A percentile compares a stretch with the other conserved stretches of the same genome.
phyloP scores from a whole-genome alignment of 2,113 vertebrate genomes.

The Sturnus vulgaris region DNA sequence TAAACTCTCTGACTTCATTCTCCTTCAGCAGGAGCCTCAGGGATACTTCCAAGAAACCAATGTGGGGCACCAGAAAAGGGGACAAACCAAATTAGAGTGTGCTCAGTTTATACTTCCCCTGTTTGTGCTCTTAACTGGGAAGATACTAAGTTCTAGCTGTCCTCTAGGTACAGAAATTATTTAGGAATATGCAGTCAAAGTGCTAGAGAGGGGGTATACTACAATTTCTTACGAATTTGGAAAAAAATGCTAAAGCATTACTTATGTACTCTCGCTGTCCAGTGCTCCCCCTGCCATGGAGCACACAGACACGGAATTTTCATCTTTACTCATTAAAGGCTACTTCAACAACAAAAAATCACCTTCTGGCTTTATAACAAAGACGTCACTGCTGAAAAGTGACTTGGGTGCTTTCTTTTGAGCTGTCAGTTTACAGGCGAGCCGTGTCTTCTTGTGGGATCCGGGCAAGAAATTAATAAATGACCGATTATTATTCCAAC shows the following conservation, averaged over 20 bases:
- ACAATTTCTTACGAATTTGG: not conserved
- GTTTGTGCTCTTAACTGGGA: not conserved
- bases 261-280: not conserved
- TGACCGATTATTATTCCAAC: not conserved
- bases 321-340: not conserved
- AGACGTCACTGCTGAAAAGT: not conserved
- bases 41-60: not conserved
- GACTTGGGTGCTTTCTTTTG: not conserved
- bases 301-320: not conserved
- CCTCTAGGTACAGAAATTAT: not conserved
- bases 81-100: not conserved
- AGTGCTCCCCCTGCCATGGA: fast-evolving
- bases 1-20: not conserved
- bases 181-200: not conserved
- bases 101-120: not conserved
- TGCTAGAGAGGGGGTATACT: not conserved
- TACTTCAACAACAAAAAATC: not conserved
- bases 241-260: not conserved
- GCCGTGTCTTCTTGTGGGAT: not conserved
- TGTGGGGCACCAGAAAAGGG: not conserved
- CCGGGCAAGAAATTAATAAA: not conserved
- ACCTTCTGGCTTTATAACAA: not conserved
- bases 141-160: not conserved
- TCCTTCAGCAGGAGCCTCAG: not conserved
- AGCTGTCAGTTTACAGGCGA: not conserved